phyloP scores from a whole-genome alignment of 1,140 invertebrate genomes.

The Micrasema longulum region DNA sequence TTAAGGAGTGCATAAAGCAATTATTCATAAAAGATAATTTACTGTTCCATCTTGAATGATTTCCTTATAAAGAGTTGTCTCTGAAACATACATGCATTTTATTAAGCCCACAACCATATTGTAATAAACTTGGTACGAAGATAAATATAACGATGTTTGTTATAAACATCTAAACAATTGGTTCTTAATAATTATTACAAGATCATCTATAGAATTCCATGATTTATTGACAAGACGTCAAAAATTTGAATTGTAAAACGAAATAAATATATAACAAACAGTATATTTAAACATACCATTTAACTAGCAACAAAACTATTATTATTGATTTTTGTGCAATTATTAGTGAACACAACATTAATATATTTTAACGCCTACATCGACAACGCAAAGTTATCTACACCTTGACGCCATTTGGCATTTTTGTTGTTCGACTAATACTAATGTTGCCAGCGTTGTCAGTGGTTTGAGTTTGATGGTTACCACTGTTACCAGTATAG shows the following conservation, averaged over 20 bases:
- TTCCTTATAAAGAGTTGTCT: conserved; percentile 36
- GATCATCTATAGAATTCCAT: too few relatives aligned
- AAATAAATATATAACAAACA: neutral
- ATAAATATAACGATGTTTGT: conserved; percentile 4
- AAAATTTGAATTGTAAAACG: neutral
- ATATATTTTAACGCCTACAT: conserved; percentile 28
- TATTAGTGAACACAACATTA: neutral
- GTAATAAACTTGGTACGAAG: neutral
- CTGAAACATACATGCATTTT: conserved; percentile 48
- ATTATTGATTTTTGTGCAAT: conserved; percentile 11
- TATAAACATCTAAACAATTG: conserved; percentile 6
- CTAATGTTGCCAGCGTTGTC: conserved; percentile 15
- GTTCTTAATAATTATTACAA: conserved; percentile 20
- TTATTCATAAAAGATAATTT: conserved; percentile 5
- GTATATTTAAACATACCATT: conserved; percentile 21
- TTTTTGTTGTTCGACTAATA: conserved; percentile 30
- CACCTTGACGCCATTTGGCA: conserved; percentile 13
- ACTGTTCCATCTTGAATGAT: conserved; percentile 41
- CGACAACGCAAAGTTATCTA: conserved; percentile 23
- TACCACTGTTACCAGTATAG: too few relatives aligned
- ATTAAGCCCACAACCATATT: conserved; percentile 42
- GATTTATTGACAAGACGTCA: conserved; percentile 18
- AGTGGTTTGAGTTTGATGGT: too few relatives aligned
- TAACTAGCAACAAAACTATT: conserved; percentile 12
- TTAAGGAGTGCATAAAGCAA: conserved; percentile 30